phyloP scores from a whole-genome alignment of 2,888 invertebrate species.

The Drosophila antonietae region DNA sequence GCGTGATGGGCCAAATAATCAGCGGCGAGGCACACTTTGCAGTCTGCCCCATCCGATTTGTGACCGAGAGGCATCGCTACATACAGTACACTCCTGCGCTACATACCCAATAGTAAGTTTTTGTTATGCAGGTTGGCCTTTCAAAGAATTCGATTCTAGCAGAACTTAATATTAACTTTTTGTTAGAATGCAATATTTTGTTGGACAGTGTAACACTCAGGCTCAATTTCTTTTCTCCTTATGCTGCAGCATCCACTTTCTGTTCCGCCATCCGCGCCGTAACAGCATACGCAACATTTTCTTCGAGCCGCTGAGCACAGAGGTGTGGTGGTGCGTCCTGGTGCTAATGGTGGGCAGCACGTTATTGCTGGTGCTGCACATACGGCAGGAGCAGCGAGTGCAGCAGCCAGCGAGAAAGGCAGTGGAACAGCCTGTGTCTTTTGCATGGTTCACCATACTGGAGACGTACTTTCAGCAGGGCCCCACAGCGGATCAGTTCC shows the following conservation, averaged over 20 bases:
- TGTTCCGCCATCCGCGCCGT: constrained; percentile 82
- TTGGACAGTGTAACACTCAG: not conserved
- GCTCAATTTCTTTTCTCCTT: not conserved
- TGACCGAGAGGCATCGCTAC: constrained; percentile 54
- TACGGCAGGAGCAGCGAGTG: constrained; percentile 64
- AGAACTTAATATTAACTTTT: too few species aligned
- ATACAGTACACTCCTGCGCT: constrained; percentile 69
- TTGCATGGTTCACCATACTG: constrained; percentile 77
- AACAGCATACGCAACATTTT: constrained; percentile 81
- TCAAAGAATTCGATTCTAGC: not conserved
- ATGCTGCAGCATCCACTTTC: constrained; percentile 71
- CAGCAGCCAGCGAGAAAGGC: constrained; percentile 1
- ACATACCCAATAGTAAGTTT: constrained; percentile 77
- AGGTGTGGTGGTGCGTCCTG: constrained; percentile 81
- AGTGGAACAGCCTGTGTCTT: constrained; percentile 66
- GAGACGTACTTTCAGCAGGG: constrained; percentile 82
- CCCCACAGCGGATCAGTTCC: constrained; percentile 72
- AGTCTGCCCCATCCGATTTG: constrained; percentile 76
- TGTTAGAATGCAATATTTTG: not conserved
- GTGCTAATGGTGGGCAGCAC: constrained; percentile 62
- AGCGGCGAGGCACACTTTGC: constrained; percentile 61
- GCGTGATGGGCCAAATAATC: constrained; percentile 71
- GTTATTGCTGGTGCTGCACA: constrained; percentile 66
- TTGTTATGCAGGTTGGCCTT: not conserved
- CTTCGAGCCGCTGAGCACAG: constrained; percentile 75